Evolutionary conservation across 2,888 invertebrate genomes (phyloP).

Genomic region (Pteria penguin): DNA sequence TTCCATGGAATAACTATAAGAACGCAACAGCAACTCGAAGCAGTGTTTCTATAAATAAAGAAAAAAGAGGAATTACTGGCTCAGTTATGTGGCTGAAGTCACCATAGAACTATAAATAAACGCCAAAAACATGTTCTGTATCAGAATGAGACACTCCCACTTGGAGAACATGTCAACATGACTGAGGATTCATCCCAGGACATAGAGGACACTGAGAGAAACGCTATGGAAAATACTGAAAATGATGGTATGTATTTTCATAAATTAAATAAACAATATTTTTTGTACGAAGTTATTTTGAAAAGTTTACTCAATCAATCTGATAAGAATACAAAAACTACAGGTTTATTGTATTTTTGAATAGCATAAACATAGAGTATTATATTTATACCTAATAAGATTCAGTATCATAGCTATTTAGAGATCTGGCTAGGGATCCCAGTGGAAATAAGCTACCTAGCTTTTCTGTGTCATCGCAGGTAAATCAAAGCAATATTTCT

Average conservation of each 20-base stretch:
- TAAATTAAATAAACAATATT: neutral
- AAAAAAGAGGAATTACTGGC: too few relatives aligned
- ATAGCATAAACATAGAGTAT: too few relatives aligned
- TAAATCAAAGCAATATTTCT: too few relatives aligned
- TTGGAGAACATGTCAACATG: neutral
- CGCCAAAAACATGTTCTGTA: neutral
- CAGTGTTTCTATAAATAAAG: neutral
- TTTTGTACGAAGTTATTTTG: too few relatives aligned
- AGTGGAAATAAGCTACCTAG: too few relatives aligned
- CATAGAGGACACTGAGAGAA: neutral
- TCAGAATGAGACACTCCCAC: neutral
- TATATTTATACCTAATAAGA: too few relatives aligned
- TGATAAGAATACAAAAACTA: neutral
- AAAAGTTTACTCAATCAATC: neutral
- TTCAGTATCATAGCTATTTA: too few relatives aligned
- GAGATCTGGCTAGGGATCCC: too few relatives aligned
- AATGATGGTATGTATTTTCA: neutral
- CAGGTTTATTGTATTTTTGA: neutral
- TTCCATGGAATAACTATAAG: slow-evolving; percentile 4
- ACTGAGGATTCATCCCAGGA: neutral
- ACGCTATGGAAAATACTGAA: neutral
- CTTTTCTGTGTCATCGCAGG: too few relatives aligned
- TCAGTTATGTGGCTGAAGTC: too few relatives aligned
- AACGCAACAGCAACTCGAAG: neutral
- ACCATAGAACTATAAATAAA: too few relatives aligned